Percentiles rank a stretch among this genome's conserved stretches.
These are phyloP conservation scores for Chloropsis cyanopogon DNA, from an alignment of 2,113 vertebrate genomes.

Conservation along the genomic window DNA sequence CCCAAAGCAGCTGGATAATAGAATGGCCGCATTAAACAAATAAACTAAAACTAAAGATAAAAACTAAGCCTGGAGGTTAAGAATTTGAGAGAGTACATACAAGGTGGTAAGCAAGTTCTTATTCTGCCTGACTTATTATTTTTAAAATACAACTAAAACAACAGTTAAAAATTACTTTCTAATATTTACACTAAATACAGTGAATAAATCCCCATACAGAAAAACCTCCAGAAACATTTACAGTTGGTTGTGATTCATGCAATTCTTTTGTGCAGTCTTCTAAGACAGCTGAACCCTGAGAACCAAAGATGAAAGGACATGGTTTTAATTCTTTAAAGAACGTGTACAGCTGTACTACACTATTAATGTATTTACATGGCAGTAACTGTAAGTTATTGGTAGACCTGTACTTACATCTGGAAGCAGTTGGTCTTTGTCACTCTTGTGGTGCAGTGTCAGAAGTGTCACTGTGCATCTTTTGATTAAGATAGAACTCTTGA, in stretches of 20 bases:
- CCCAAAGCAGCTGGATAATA: not conserved
- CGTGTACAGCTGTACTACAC: not conserved
- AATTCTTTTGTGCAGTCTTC: not conserved
- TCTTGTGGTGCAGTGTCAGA: not conserved
- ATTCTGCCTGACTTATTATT: not conserved
- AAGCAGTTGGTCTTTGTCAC: not conserved
- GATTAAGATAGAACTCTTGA: not conserved
- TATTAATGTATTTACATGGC: not conserved
- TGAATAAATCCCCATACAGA: not conserved
- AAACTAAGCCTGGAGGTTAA: not conserved
- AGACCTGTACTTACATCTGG: not conserved
- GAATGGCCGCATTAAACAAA: not conserved
- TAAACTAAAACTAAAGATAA: not conserved
- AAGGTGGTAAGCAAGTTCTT: not conserved
- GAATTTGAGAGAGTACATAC: not conserved
- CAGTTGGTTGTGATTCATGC: not conserved
- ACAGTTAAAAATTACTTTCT: not conserved
- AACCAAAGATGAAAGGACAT: not conserved
- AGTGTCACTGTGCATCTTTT: not conserved
- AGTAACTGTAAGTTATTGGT: not conserved
- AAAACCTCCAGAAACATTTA: not conserved
- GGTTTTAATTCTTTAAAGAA: not conserved
- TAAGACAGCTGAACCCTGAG: not conserved
- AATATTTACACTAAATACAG: not conserved
- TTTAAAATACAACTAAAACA: not conserved